Evolutionary conservation across 1,140 invertebrate genomes (phyloP).

Genomic region (Trichonephila clavata): DNA sequence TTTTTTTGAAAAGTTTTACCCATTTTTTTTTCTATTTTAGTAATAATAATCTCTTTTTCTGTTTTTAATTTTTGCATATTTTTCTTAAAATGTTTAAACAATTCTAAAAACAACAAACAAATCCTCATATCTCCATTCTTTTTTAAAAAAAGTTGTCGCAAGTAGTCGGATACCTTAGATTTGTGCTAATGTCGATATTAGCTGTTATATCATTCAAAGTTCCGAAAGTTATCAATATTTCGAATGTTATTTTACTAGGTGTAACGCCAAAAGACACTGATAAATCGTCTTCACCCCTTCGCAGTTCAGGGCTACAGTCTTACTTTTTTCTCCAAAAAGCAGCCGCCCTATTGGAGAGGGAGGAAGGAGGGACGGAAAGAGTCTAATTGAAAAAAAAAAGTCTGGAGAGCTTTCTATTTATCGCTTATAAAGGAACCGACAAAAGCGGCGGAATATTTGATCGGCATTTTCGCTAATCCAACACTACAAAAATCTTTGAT

Average conservation of each 20-base stretch:
- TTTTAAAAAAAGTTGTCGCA: no score
- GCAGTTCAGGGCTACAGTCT: background rate
- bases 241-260: background rate
- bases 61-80: no score
- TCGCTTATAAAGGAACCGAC: constrained; percentile 37
- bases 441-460: constrained; percentile 48
- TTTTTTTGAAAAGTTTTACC: no score
- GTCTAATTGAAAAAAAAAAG: constrained; percentile 17
- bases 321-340: background rate
- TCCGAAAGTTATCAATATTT: background rate
- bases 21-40: no score
- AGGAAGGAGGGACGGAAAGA: background rate
- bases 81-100: no score
- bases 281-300: constrained; percentile 27
- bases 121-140: no score
- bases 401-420: constrained; percentile 11
- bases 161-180: no score
- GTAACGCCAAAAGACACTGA: background rate
- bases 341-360: background rate
- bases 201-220: background rate
- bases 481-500: constrained; percentile 33
- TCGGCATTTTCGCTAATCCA: background rate
- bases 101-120: no score
- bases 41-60: no score
- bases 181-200: background rate